A percentile compares a stretch with the other conserved stretches of the same genome.
phyloP scores from a whole-genome alignment of 2,888 invertebrate species.

The Himalopsyche japonica region DNA sequence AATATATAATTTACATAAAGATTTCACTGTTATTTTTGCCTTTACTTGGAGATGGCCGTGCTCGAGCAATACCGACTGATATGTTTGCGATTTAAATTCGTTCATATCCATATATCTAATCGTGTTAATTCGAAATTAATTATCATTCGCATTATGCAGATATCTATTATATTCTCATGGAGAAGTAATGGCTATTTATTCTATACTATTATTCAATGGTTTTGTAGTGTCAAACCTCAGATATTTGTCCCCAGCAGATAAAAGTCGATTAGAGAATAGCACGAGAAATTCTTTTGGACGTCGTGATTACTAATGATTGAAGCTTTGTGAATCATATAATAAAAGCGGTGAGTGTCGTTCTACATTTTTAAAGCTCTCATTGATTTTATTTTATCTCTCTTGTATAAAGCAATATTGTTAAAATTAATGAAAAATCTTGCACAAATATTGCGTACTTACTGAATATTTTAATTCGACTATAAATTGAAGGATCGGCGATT shows the following conservation, averaged over 20 bases:
- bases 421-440: too few relatives aligned
- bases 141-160: neutral
- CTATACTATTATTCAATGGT: neutral
- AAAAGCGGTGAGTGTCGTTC: neutral
- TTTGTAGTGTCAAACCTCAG: neutral
- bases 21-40: too few relatives aligned
- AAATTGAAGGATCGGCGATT: too few relatives aligned
- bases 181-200: neutral
- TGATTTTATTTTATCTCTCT: too few relatives aligned
- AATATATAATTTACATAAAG: too few relatives aligned
- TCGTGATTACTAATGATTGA: neutral
- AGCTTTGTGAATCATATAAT: neutral
- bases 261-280: neutral
- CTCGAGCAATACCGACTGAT: too few relatives aligned
- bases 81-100: neutral
- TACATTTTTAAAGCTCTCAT: neutral
- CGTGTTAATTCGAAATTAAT: conserved; percentile 15
- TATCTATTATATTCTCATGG: neutral
- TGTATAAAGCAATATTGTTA: too few relatives aligned
- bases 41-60: too few relatives aligned
- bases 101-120: neutral
- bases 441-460: too few relatives aligned
- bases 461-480: too few relatives aligned
- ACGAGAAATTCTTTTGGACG: neutral
- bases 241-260: neutral